Evolutionary conservation across 2,888 invertebrate genomes (phyloP), one percentile per base, ranked within the genome.

Genomic region (Odontomyia ornata): DNA sequence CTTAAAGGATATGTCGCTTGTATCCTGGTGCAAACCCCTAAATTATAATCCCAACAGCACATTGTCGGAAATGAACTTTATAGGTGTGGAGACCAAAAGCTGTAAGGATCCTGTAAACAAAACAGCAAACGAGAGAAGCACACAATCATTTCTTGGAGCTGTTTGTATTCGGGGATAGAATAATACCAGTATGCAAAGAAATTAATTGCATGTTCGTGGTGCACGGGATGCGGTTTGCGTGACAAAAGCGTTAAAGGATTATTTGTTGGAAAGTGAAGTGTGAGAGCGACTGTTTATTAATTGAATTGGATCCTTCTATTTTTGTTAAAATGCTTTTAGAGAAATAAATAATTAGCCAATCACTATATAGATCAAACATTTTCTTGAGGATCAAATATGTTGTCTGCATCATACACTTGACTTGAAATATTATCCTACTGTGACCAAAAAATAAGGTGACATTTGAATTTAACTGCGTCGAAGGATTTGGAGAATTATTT

Each of bases 151-250:
- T 18, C 30, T 28, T 21, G 3, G 28, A 36, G 43, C 21, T 72
- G 57, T 73, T 73, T 60, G 43, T 30, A 36, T 5, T 47, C 46
- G 36, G 11, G 73, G 23, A 36, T 73, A 30, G 23, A 57, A 73
- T 73, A 60, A 57, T 57, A n/a, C n/a, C n/a, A n/a, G n/a, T n/a
- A 43, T 73, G 57, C 60, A 21, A 60, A 36, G 73, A 73, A 73
- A 73, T 57, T 57, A 73, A 73, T 60, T 72, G 56, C 30, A 28
- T 60, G 36, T 60, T 73, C 11, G 27, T n/a, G 36, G 25, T 65
- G 43, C 43, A 21, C 5, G n/a, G 36, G n/a, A 43, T 65, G 65
- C 15, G 60, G 15, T n/a, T 52, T 52, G 52, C 13, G 18, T 52
- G 52, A 36, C 36, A 36, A 36, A 36, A 36, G 36, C 36, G 9